Base-by-base conservation (phyloP, 2,888 invertebrate genomes). In the Pseudanteris insignis region DNA sequence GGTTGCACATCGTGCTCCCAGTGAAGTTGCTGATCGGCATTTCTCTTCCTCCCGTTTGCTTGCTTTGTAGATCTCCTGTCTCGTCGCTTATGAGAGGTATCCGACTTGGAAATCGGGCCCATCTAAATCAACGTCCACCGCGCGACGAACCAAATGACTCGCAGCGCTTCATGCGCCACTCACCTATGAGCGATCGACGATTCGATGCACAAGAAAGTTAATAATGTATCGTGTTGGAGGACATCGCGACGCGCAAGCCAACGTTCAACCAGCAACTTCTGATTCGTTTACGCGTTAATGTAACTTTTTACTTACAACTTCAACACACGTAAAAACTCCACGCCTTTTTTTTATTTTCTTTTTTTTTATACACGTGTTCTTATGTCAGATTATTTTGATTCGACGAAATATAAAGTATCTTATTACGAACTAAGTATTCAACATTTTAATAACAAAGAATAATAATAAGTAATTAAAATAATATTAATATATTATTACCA, bases 121-220 rank as follows among this genome's bases (percentile, higher is more conserved):
- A 73, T 70, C 72, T 72, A 73, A 73, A 72, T 74, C 72, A 74
- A 74, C 67, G 73, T 72, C 71, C 65, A 62, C 62, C 59, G 51
- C 62, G 64, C 64, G 63, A 62, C 63, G 57, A 63, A 61, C 66
- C 44, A 63, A 67, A 68, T 65, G 60, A 67, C 64, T 66, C 32
- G 37, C 50, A 65, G 64, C 66, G 48, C 63, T 43, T 38, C 55
- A 47, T 44, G 51, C 43, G 55, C 60, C 57, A 64, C 57, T 60
- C 57, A 44, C 37, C 53, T 53, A 51, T 64, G 64, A 58, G 34
- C 48, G 54, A 64, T 58, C 29, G 58, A 48, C 58, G 50, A 64
- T 64, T 61, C 44, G 54, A 58, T 29, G 33, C 43, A 44, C 55
- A 50, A 36, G 46, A 55, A 61, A 47, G 43, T 55, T 61, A 44